Conservation (phyloP, 2,113 vertebrate genomes). For the Beaufortia kweichowensis region DNA sequence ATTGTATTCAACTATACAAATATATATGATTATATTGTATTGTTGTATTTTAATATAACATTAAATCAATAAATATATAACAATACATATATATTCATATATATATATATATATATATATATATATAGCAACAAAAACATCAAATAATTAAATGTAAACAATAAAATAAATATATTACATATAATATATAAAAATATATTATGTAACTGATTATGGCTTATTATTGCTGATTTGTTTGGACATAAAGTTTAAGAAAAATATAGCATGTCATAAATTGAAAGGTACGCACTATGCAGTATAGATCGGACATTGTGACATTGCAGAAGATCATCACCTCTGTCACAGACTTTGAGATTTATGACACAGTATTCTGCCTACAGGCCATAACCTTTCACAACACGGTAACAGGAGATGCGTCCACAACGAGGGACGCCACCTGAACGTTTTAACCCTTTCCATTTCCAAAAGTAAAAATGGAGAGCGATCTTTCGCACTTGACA, state of each 20-base stretch:
- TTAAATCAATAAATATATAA: no score
- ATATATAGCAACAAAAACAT: no score
- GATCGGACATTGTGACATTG: slow-evolving; percentile 20
- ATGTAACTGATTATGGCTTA: no score
- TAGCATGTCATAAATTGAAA: neutral
- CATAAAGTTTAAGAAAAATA: neutral
- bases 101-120: no score
- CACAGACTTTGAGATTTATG: neutral
- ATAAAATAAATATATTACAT: no score
- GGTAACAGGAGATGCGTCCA: slow-evolving; percentile 69
- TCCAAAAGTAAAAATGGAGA: neutral
- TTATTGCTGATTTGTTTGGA: neutral
- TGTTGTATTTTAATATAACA: no score
- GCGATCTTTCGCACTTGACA: neutral
- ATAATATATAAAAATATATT: no score
- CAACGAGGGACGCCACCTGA: slow-evolving; percentile 56
- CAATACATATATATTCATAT: no score
- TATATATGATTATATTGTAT: no score
- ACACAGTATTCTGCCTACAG: slow-evolving; percentile 62
- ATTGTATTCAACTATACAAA: no score
- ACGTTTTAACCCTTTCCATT: slow-evolving; percentile 14
- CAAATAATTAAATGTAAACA: no score
- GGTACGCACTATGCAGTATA: neutral
- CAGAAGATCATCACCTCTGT: slow-evolving; percentile 35
- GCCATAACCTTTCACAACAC: slow-evolving; percentile 70